Evolutionary conservation across 1,140 invertebrate genomes (phyloP), one percentile per base, ranked within the genome.

Genomic region (Pentalonia nigronervosa): DNA sequence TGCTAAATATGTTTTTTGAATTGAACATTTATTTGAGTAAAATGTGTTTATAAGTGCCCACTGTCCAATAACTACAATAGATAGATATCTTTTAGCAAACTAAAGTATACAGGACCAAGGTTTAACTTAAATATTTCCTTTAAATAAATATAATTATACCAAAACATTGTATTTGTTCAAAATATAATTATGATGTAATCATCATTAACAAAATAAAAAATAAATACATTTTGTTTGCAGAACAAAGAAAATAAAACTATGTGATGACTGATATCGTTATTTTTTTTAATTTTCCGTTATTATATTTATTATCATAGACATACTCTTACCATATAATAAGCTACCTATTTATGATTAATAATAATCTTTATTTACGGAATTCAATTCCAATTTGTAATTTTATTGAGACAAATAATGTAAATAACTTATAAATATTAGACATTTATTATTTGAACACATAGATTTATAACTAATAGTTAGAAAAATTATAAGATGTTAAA

Each of bases 51-150:
- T 50, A 88, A 50, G 30, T 50, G 7, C 48, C 25, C 4, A 30
- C 23, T 25, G 6, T 30, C 60, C 7, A 17, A 30, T n/a, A 76
- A 14, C 17, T 14, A n/a, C 30, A n/a, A 48, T 88, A 88, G 83
- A 86, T 86, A 47, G 1, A n/a, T 21, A 88, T 88, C 86, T 48
- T 1, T n/a, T 30, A 6, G 14, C 17, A 88, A 48, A 48, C 17
- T 87, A 87, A 87, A 25, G 23, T 84, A 45, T 84, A 84, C 45
- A 41, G 14, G 8, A 50, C 17, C 48, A 50, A 89, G 48, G 87
- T 89, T 89, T 48, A 21, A 88, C 21, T 88, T n/a, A 30, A 87
- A 48, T 87, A 87, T 87, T 87, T 47, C 84, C 41, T 47, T 87
- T 48, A n/a, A 47, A 30, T 48, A 47, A 88, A 88, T 88, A 88